Base-by-base conservation (phyloP, 2,888 invertebrate genomes). In the Lottia gigantea region DNA sequence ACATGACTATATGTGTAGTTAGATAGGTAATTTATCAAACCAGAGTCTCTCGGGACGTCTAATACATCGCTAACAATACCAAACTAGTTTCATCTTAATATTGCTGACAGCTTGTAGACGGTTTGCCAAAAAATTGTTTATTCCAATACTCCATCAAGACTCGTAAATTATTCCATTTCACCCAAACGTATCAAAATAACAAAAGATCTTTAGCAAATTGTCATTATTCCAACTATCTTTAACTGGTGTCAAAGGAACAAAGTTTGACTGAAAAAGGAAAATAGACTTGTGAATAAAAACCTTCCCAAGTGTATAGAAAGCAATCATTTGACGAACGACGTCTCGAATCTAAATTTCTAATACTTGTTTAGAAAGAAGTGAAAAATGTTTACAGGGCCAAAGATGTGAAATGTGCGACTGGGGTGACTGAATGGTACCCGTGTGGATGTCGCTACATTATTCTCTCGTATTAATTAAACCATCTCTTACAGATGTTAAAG, bases 351-450 rank as follows among this genome's bases (percentile, higher is more conserved):
- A 68, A 71, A 68, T 68, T 67, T 67, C 67, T 62, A 67, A 73
- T 71, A 66, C 67, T 67, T 65, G 73, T 73, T 68, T 71, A 68
- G 71, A 71, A 66, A 47, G 23, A 55, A 64, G 67, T 66, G 68
- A 71, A 68, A 73, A 73, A 73, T 73, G 71, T 73, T 73, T 73
- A 71, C 66, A 61, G 64, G 68, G 73, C 68, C 66, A 71, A 71
- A 68, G 66, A 73, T 63, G 71, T 68, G 71, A 71, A 66, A 63
- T 68, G 61, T 64, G 62, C 64, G 67, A 64, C 65, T 61, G 62
- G 68, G 71, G 62, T 23, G 40, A 61, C 46, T 26, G 65, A 71
- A 69, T 71, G 68, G 64, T 66, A 70, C 47, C 61, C 73, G 65
- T 68, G 71, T 66, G 46, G 19, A 45, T 62, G 64, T 63, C 55